Percentiles rank a stretch among this genome's conserved stretches.
Evolutionary conservation across 2,888 invertebrate genomes (phyloP).

Genomic region (Keiferia lycopersicella): DNA sequence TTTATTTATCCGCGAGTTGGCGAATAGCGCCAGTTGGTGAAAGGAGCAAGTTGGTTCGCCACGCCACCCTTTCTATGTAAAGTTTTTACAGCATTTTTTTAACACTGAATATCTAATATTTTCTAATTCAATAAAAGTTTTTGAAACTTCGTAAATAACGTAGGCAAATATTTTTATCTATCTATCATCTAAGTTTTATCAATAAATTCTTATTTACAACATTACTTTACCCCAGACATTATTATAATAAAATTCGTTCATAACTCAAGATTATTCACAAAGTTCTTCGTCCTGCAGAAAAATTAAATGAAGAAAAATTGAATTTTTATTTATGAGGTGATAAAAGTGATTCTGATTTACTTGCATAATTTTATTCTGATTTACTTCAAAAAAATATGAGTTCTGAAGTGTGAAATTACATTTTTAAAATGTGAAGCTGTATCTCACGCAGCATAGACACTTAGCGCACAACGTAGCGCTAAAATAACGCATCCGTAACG

Average conservation of each 20-base stretch:
- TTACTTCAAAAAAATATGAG: neutral
- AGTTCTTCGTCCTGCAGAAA: conserved; percentile 6
- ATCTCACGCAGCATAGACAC: no score
- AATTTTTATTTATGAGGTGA: conserved; percentile 18
- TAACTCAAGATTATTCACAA: conserved; percentile 9
- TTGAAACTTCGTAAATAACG: no score
- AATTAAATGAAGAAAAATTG: conserved; percentile 9
- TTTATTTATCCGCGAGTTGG: no score
- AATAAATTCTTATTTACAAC: neutral
- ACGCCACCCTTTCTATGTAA: no score
- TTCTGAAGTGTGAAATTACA: neutral
- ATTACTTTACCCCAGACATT: neutral
- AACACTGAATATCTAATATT: no score
- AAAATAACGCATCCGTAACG: no score
- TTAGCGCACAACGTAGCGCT: no score
- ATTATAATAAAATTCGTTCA: conserved; percentile 8
- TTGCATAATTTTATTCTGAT: neutral
- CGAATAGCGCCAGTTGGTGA: no score
- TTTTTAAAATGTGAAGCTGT: neutral
- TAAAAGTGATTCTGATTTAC: conserved; percentile 5
- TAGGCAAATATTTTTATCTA: no score
- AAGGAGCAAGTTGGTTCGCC: no score
- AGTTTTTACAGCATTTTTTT: no score
- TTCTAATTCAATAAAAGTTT: no score
- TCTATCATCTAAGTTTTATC: neutral